Base-by-base conservation (phyloP, 1,140 invertebrate genomes). In the Tribolium castaneum region DNA sequence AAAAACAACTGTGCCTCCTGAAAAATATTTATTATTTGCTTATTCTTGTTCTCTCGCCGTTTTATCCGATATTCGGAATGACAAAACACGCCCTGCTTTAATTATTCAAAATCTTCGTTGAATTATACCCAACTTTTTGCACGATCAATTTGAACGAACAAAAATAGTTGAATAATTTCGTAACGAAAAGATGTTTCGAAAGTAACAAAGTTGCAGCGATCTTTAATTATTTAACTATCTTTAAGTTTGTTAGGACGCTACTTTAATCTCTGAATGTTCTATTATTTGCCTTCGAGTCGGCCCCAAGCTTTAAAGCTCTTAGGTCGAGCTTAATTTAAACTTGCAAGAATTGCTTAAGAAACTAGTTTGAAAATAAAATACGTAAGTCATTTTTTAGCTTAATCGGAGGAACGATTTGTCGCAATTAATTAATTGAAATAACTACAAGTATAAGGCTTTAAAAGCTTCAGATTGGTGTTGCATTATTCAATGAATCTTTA, bases 1-100 rank as follows among this genome's bases (percentile, higher is more conserved):
- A 59, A 59, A 14, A 19, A 25, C n/a, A 66, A 66, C 34, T 66
- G 34, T 34, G 10, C 49, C 13, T 62, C 30, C 22, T 5, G 14
- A 56, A 4, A 16, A 16, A 62, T 19, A 62, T 66, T 35, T 66
- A 66, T 66, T 35, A 39, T 66, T 66, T 66, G 25, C 9, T 35
- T 35, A 66, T 66, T 52, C 16, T 52, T 19, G 51, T 14, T 52
- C 51, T 19, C 16, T 45, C 9, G 9, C 0, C 39, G 39, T n/a
- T 45, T 10, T 45, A 3, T n/a, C 39, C n/a, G 39, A 45, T 45
- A 10, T 45, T 45, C 39, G 5, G 39, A 45, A 45, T 45, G 39
- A 45, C 39, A 30, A 30, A 30, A 30, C 25, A 30, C 25, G 25
- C 25, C 25, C 25, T 30, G 3, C 25, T 30, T 30, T 30, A 45